Conservation (phyloP, 2,797 vertebrate genomes). For the Molossus molossus region DNA sequence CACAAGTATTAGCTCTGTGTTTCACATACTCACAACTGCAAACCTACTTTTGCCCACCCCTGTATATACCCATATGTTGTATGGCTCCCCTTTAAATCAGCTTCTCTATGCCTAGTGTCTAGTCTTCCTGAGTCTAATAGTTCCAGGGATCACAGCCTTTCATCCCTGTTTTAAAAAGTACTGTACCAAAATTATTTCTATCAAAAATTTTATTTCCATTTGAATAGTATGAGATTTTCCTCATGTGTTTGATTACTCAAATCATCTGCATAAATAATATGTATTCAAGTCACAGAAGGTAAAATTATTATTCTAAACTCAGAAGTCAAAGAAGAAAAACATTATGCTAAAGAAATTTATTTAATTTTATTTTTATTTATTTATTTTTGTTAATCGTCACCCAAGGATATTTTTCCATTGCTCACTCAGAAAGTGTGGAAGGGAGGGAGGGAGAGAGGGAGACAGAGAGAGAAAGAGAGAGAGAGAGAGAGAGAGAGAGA, state of each 20-base stretch:
- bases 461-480: too few relatives aligned
- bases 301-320: conserved; percentile 58
- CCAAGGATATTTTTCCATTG: too few relatives aligned
- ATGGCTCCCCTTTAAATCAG: background rate
- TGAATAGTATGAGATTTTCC: background rate
- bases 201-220: conserved; percentile 13
- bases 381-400: too few relatives aligned
- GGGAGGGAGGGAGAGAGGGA: too few relatives aligned
- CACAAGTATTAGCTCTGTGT: background rate
- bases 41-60: background rate
- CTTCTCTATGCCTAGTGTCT: background rate
- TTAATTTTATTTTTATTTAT: conserved; percentile 49
- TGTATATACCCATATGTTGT: too few relatives aligned
- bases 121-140: background rate
- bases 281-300: conserved; percentile 59
- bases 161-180: background rate
- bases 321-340: conserved; percentile 72
- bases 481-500: too few relatives aligned
- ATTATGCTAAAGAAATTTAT: conserved; percentile 71
- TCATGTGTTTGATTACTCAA: background rate
- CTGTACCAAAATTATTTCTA: background rate
- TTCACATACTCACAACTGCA: background rate
- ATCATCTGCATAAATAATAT: background rate
- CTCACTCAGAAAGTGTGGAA: too few relatives aligned
- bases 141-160: background rate